Base-by-base conservation (phyloP, 2,113 vertebrate species). In the Maccullochella peelii region DNA sequence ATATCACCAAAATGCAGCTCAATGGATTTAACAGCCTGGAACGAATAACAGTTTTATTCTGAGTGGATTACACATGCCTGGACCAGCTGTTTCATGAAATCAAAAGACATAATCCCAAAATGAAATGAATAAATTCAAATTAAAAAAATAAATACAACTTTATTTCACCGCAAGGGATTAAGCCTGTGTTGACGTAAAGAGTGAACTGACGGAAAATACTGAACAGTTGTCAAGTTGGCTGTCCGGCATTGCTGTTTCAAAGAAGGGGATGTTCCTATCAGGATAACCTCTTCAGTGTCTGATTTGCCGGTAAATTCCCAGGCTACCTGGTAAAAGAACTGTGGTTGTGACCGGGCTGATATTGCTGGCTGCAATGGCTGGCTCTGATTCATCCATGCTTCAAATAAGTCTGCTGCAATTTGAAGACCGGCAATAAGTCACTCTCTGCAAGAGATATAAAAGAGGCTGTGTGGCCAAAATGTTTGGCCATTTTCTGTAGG, bases 31-130 rank as follows among this genome's bases (percentile, higher is more conserved):
- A 90, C 86, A 75, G 85, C 73, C 73, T 91, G 86, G 87, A 91
- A 90, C 89, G 88, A 89, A 91, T 89, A 92, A 89, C 86, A 79
- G 68, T 62, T 85, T 85, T 88, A 91, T 90, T 88, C 76, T 81
- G 82, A 89, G 80, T 93, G 90, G 89, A 92, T 93, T 90, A 91
- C 84, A 86, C 85, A 75, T 89, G 89, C 38, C 57, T 63, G 76
- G 80, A 77, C 81, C 89, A 94, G 86, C 91, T 91, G 87, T 80
- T 88, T 90, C 12, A 27, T 77, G 57, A 86, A 89, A 88, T 87
- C 83, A 68, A 86, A 87, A 72, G 69, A 61, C 77, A 82, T 80
- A 9, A 85, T 77, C 79, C 58, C 50, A 70, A 33, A 91, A 87
- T 77, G 47, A 80, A 82, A 85, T 77, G 80, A 59, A 87, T 66